These are phyloP conservation scores for Rhinogobio ventralis DNA, from an alignment of 2,797 vertebrate genomes.

Conservation along the genomic window DNA sequence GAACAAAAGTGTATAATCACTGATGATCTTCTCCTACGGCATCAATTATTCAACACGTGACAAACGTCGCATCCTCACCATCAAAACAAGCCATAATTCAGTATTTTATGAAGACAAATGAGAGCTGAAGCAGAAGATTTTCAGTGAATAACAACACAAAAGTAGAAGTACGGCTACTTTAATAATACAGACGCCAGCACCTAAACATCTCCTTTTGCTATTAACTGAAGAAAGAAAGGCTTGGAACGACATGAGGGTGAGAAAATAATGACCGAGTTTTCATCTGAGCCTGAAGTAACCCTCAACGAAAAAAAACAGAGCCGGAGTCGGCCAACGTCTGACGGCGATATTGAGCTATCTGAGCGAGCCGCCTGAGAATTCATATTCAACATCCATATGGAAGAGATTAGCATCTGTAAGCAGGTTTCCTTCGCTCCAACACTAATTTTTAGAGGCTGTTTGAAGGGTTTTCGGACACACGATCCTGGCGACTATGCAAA, in stretches of 20 bases:
- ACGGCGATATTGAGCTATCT: slow-evolving; percentile 1
- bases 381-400: slow-evolving; percentile 47
- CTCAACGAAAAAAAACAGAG: neutral
- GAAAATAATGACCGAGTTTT: slow-evolving; percentile 8
- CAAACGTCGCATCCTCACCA: neutral
- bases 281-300: neutral
- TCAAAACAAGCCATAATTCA: neutral
- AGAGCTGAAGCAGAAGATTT: neutral
- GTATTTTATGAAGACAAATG: neutral
- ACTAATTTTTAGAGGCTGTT: slow-evolving; percentile 36
- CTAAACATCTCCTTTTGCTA: slow-evolving; percentile 1
- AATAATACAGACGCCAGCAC: neutral
- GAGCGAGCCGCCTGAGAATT: slow-evolving; percentile 10
- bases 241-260: slow-evolving; percentile 4
- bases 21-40: neutral
- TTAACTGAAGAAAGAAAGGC: neutral
- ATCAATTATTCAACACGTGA: no score
- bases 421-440: slow-evolving; percentile 31
- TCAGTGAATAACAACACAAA: neutral
- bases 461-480: slow-evolving; percentile 41
- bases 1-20: neutral
- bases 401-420: slow-evolving; percentile 34
- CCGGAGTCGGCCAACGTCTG: neutral
- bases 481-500: slow-evolving; percentile 46
- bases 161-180: no score